Base-by-base conservation (phyloP, 1,140 invertebrate genomes). In the Hyphantria cunea region DNA sequence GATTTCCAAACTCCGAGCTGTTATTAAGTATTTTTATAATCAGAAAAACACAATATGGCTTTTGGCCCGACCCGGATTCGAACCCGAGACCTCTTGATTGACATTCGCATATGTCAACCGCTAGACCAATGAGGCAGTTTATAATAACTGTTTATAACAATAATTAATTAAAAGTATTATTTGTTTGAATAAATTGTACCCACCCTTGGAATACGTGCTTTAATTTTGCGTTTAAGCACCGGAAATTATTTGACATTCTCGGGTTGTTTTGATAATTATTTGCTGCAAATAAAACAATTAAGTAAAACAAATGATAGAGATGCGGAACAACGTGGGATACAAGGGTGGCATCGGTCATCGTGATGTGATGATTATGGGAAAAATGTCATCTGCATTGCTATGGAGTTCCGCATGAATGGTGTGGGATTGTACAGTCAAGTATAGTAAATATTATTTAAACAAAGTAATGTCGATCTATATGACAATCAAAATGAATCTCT, bases 231-330 rank as follows among this genome's bases (percentile, higher is more conserved):
- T 39, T n/a, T 39, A 39, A 39, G 7, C 7, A 7, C 13, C 64
- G 74, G 72, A 74, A 69, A 80, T 76, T 67, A 59, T 67, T 45
- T 74, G 74, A 72, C 74, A 76, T 71, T 49, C 17, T 12, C 33
- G 11, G 39, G n/a, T 74, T 68, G 60, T 76, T 70, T 55, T 51
- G 65, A 72, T 75, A 80, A 82, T 82, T 83, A 82, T 55, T 54
- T 47, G 68, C 61, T 47, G 68, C 61, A 76, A 72, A 80, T 82
- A 79, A 86, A 87, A 85, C 82, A 86, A 86, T 89, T 86, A 87
- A 25, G 42, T 60, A 50, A 61, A 62, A 84, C 45, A 77, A 80
- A 80, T 79, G 69, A 78, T 60, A 50, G 80, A 83, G 78, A 81
- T 78, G 76, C 53, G 44, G 55, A 52, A 64, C 34, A 66, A 70